Percentiles rank a stretch among this genome's conserved stretches.
Conservation (phyloP, 2,797 vertebrate species). For the Scomberomorus guttatus region DNA sequence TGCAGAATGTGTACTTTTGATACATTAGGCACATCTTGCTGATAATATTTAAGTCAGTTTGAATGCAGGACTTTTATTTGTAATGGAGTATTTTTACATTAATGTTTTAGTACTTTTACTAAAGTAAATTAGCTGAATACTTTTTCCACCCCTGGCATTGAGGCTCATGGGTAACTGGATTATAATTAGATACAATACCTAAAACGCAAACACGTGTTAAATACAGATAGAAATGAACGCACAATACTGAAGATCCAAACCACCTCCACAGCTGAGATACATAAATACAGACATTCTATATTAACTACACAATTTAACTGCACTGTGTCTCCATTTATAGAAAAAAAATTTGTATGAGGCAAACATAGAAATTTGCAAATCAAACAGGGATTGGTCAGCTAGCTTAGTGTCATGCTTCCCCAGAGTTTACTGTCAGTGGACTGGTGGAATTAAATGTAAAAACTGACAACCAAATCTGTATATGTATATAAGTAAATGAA, state of each 20-base stretch:
- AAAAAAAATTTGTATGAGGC: neutral
- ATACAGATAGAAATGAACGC: neutral
- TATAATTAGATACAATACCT: neutral
- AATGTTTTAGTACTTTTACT: too few species aligned
- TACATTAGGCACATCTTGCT: too few species aligned
- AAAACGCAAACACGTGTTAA: neutral
- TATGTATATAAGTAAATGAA: neutral
- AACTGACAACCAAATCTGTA: neutral
- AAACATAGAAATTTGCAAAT: neutral
- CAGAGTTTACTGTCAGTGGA: neutral
- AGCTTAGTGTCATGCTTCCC: too few species aligned
- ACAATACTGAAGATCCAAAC: slow-evolving; percentile 3
- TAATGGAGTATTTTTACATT: too few species aligned
- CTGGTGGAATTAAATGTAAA: neutral
- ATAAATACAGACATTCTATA: too few species aligned
- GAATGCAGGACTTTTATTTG: too few species aligned
- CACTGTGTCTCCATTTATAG: neutral
- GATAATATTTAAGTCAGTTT: too few species aligned
- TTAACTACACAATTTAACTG: neutral
- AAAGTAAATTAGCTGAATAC: too few species aligned
- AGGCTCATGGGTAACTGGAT: neutral
- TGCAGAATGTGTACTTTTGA: too few species aligned
- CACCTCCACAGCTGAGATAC: neutral
- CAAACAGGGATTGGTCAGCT: neutral
- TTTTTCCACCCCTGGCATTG: too few species aligned